Evolutionary conservation across 1,140 invertebrate genomes (phyloP), one percentile per base, ranked within the genome.

Genomic region (Lerema accius): DNA sequence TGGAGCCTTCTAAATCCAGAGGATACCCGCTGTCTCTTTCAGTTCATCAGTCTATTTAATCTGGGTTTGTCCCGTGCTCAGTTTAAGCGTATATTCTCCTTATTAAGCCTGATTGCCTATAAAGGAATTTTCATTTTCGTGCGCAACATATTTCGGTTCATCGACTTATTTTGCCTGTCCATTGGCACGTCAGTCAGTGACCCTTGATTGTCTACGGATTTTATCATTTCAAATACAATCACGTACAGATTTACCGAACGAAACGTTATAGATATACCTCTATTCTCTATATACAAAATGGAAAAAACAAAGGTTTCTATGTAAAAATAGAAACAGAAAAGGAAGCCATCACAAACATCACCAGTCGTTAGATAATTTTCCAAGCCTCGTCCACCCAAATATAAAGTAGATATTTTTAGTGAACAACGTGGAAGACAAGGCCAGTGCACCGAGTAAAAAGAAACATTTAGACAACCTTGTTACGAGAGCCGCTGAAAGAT

Each of bases 321-420:
- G 7, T 32, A 32, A 14, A 28, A 32, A 32, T 32, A 7, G 23
- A 14, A 48, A 48, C 45, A 48, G 11, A 48, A 46, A 26, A 9
- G 43, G 10, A 46, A 53, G 16, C 28, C 28, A 7, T 32, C 28
- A 32, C 28, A 32, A 4, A 7, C 28, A 7, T 32, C 6, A 32
- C 7, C 28, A 9, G 26, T 53, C 50, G 17, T 13, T 40, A 26
- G 17, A 3, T 23, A 46, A 46, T 13, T 37, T 40, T 53, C 35
- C 26, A 35, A 37, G 26, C 5, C 35, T 23, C 16, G 16, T 17
- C 1, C 50, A 37, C 6, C 17, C n/a, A 53, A 40, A 5, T 55
- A 42, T 55, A 55, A 13, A 28, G 16, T 9, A 26, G 50, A 55
- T 55, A 55, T 55, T 55, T 55, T 55, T 55, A 55, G 50, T 42